Percentiles rank a stretch among this genome's conserved stretches.
Evolutionary conservation across 1,140 invertebrate species (phyloP).

Genomic region (Probaryconus sp.): DNA sequence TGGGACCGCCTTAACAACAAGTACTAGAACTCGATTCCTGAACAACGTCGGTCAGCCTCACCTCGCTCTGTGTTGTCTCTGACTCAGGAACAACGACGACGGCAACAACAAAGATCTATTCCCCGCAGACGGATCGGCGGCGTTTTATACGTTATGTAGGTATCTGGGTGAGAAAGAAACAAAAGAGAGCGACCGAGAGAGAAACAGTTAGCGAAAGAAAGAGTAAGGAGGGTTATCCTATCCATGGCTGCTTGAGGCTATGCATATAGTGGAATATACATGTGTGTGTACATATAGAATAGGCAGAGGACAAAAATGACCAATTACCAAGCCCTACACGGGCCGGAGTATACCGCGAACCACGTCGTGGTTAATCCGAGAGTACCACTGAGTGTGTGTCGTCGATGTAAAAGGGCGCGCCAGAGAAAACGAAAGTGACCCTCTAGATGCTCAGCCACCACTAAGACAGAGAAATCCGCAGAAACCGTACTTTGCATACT

Average conservation of each 20-base stretch:
- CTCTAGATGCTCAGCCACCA: slow-evolving; percentile 21
- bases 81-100: slow-evolving; percentile 18
- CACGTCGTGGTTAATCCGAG: slow-evolving; percentile 18
- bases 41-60: slow-evolving; percentile 19
- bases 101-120: slow-evolving; percentile 59
- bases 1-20: slow-evolving; percentile 58
- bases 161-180: slow-evolving; percentile 65
- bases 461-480: slow-evolving; percentile 29
- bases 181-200: too few species aligned
- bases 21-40: slow-evolving; percentile 54
- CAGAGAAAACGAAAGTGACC: slow-evolving; percentile 60
- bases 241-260: too few species aligned
- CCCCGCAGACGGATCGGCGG: slow-evolving; percentile 53
- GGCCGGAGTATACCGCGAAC: slow-evolving; percentile 14
- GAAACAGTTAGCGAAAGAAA: slow-evolving; percentile 31
- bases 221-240: slow-evolving; percentile 27
- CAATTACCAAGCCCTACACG: slow-evolving; percentile 60
- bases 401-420: slow-evolving; percentile 48
- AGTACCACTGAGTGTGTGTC: slow-evolving; percentile 25
- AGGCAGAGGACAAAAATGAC: slow-evolving; percentile 56
- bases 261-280: too few species aligned
- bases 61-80: slow-evolving; percentile 40
- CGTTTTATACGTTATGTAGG: slow-evolving; percentile 60
- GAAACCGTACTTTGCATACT: too few species aligned
- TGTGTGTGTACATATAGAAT: too few species aligned